phyloP scores from a whole-genome alignment of 2,888 invertebrate genomes.

The Rotaria socialis region DNA sequence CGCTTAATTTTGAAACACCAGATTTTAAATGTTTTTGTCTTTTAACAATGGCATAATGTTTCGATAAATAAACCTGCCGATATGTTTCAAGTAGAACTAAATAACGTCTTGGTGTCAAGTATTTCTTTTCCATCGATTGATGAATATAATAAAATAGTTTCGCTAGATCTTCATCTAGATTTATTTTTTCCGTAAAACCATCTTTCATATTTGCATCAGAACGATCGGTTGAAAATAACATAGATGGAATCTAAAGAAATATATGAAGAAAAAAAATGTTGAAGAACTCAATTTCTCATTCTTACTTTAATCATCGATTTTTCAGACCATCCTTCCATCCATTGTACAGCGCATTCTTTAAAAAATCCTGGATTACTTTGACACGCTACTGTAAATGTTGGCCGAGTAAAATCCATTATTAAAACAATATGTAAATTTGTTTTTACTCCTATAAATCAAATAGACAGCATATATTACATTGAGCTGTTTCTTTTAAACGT shows the following conservation, averaged over 20 bases:
- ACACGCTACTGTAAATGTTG: constrained; percentile 69
- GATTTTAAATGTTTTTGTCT: constrained; percentile 71
- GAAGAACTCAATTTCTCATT: constrained; percentile 18
- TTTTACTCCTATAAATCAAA: constrained; percentile 61
- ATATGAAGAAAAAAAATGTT: no score
- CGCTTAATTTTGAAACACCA: constrained; percentile 84
- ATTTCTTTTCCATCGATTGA: constrained; percentile 52
- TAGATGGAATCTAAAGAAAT: neutral
- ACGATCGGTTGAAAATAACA: neutral
- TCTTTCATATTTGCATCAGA: neutral
- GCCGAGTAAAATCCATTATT: constrained; percentile 72
- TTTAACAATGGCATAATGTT: constrained; percentile 65
- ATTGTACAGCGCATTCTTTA: constrained; percentile 69
- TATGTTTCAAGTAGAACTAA: constrained; percentile 64
- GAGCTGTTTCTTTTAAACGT: no score
- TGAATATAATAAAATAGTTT: constrained; percentile 61
- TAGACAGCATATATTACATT: no score
- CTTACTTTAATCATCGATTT: constrained; percentile 64
- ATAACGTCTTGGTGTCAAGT: constrained; percentile 62
- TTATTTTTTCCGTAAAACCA: neutral
- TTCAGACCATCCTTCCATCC: constrained; percentile 70
- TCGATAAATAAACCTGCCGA: constrained; percentile 64
- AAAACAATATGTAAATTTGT: constrained; percentile 75
- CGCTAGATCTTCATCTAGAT: constrained; percentile 33
- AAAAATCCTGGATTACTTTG: constrained; percentile 76